Percentiles rank a stretch among this genome's conserved stretches.
Conservation (phyloP, 2,113 vertebrate genomes). For the Jaculus jaculus region DNA sequence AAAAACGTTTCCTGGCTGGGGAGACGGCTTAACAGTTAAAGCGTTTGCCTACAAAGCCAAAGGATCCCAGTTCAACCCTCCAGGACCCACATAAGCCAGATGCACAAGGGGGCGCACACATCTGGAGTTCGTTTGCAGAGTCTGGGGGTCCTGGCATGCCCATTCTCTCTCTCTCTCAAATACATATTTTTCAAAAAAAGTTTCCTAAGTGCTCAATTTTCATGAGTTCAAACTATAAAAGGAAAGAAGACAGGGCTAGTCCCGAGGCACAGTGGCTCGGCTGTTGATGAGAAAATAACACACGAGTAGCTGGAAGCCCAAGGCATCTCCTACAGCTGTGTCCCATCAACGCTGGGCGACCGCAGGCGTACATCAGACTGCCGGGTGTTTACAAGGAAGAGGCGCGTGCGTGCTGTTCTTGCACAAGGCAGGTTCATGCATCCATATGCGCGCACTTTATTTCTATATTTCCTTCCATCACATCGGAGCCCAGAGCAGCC, state of each 20-base stretch:
- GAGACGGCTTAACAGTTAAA: no score
- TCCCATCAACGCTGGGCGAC: background rate
- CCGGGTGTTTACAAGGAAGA: background rate
- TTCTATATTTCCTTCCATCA: background rate
- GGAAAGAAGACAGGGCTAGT: background rate
- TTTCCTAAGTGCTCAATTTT: background rate
- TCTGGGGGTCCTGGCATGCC: no score
- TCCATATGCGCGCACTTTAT: no score
- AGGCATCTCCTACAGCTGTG: background rate
- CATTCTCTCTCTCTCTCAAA: no score
- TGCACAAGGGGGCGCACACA: no score
- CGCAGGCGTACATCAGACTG: background rate
- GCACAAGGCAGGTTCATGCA: accelerated
- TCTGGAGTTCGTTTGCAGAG: no score
- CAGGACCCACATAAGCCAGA: no score
- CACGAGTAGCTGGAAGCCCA: background rate
- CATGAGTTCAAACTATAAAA: background rate
- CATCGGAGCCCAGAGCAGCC: background rate
- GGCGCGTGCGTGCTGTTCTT: background rate
- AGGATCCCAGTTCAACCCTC: no score
- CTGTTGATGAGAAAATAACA: background rate
- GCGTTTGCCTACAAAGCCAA: no score
- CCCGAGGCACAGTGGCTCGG: accelerated
- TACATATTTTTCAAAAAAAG: no score
- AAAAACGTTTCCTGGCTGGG: background rate